Evolutionary conservation across 2,113 vertebrate species (phyloP).

Genomic region (pig (Sus scrofa)): T2T-Sscrofa CM000812.6:79192501-79193000

Average conservation of each 20-base stretch:
- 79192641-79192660: not conserved
- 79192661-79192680: not conserved
- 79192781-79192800: not conserved
- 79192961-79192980: not conserved
- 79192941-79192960: not conserved
- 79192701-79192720: not conserved
- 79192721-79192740: not conserved
- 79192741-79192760: not conserved
- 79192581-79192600: too few species aligned
- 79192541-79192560: too few species aligned
- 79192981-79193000: not conserved
- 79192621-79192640: not conserved
- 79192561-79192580: too few species aligned
- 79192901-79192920: constrained; percentile 29
- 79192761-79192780: not conserved
- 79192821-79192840: not conserved
- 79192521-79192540: too few species aligned
- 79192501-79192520: too few species aligned
- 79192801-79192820: not conserved
- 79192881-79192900: not conserved
- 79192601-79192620: not conserved
- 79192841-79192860: not conserved
- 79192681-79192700: not conserved
- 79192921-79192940: not conserved
- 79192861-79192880: not conserved